These are phyloP conservation scores for Mirza zaza DNA, from an alignment of 2,113 vertebrate genomes.

Conservation along the genomic window DNA sequence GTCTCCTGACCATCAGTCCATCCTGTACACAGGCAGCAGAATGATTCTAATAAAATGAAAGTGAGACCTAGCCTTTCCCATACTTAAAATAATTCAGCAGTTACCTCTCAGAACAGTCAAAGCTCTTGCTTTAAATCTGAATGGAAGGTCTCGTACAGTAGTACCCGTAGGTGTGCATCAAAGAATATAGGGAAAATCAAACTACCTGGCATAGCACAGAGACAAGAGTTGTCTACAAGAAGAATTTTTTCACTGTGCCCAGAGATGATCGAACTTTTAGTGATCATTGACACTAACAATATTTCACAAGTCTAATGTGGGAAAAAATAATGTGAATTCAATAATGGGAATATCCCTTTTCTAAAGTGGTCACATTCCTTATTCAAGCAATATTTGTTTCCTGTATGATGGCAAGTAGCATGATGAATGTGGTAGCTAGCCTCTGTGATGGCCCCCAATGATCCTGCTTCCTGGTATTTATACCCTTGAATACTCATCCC, in stretches of 20 bases:
- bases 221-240: background rate
- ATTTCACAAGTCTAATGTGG: background rate
- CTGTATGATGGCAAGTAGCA: background rate
- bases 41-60: background rate
- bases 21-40: background rate
- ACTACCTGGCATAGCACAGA: background rate
- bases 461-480: background rate
- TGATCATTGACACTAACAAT: background rate
- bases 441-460: background rate
- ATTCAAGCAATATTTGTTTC: background rate
- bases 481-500: background rate
- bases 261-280: background rate
- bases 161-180: background rate
- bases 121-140: too few relatives aligned
- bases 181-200: background rate
- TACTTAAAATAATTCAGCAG: background rate
- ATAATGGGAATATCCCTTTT: background rate
- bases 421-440: background rate
- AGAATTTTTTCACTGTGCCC: background rate
- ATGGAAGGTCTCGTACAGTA: background rate
- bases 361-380: background rate
- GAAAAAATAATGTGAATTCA: conserved; percentile 7
- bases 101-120: background rate
- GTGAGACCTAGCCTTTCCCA: background rate
- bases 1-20: background rate